A percentile compares a stretch with the other conserved stretches of the same genome.
Evolutionary conservation across 2,797 vertebrate species (phyloP).

Genomic region (Chloroceryle inda): DNA sequence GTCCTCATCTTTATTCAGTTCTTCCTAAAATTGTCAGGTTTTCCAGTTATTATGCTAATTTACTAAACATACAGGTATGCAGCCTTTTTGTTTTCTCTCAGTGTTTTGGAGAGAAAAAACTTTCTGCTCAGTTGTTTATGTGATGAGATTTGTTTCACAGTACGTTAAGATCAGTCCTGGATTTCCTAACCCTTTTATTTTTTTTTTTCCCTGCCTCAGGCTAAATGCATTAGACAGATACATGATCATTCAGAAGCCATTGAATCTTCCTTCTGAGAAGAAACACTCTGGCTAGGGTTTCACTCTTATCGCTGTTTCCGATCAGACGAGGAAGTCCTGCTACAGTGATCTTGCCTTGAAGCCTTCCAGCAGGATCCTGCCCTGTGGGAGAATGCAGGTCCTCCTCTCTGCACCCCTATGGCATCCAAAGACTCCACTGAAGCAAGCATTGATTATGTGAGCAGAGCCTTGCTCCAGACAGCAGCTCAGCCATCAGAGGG

Average conservation of each 20-base stretch:
- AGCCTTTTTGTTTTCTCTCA: background rate
- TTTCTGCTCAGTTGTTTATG: background rate
- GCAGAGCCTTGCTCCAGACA: background rate
- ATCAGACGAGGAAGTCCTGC: slow-evolving; percentile 78
- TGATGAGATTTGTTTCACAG: background rate
- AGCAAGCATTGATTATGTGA: background rate
- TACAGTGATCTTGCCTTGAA: slow-evolving; percentile 54
- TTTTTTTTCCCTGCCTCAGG: background rate
- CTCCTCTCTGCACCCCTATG: slow-evolving; percentile 64
- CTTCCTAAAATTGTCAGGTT: background rate
- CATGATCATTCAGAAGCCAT: background rate
- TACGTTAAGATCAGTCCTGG: background rate
- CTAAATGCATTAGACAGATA: background rate
- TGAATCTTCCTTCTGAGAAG: slow-evolving; percentile 26
- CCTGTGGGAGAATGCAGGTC: slow-evolving; percentile 36
- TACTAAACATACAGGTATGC: background rate
- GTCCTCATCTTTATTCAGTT: background rate
- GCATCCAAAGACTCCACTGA: slow-evolving; percentile 43
- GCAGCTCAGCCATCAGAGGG: background rate
- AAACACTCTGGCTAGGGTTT: slow-evolving; percentile 72
- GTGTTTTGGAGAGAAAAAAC: background rate
- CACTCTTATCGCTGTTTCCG: slow-evolving; percentile 76
- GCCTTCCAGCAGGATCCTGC: slow-evolving; percentile 45
- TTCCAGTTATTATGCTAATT: background rate
- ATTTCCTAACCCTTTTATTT: background rate